Percentiles rank a stretch among this genome's conserved stretches.
These are phyloP conservation scores for Heloderma charlesbogerti DNA, from an alignment of 2,113 vertebrate species.

Conservation along the genomic window DNA sequence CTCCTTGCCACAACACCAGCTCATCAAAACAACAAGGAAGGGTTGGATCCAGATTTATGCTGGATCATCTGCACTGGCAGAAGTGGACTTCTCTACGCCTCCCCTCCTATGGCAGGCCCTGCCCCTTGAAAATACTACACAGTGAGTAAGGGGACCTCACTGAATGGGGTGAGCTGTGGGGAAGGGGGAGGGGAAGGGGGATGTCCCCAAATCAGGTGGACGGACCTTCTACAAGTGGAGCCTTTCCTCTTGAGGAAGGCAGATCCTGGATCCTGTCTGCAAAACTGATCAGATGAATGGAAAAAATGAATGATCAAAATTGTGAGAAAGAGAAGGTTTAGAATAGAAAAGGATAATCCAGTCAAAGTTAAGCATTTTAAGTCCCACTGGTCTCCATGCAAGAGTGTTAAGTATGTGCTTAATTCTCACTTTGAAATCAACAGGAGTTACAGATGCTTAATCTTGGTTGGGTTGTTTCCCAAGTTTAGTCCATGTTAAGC, in stretches of 20 bases:
- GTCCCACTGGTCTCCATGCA: background rate
- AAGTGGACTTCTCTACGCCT: too few relatives aligned
- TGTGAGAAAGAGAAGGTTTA: background rate
- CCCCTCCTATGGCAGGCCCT: too few relatives aligned
- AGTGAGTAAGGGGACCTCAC: too few relatives aligned
- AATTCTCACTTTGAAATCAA: background rate
- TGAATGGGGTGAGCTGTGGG: too few relatives aligned
- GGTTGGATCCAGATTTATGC: too few relatives aligned
- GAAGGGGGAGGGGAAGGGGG: too few relatives aligned
- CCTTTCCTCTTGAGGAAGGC: too few relatives aligned
- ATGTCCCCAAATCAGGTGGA: too few relatives aligned
- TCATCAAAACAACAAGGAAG: background rate
- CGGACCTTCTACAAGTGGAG: too few relatives aligned
- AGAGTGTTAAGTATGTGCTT: background rate
- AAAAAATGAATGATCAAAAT: background rate
- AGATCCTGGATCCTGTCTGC: background rate
- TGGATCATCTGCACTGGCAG: too few relatives aligned
- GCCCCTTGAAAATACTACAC: too few relatives aligned
- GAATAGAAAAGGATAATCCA: background rate
- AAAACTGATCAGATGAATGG: background rate
- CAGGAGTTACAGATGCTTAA: background rate
- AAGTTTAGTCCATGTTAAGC: background rate
- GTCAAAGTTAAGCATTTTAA: background rate
- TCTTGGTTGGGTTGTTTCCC: background rate
- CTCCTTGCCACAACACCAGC: too few relatives aligned